Evolutionary conservation across 2,888 invertebrate genomes (phyloP), one percentile per base, ranked within the genome.

Genomic region (Ennomos quercinarius): DNA sequence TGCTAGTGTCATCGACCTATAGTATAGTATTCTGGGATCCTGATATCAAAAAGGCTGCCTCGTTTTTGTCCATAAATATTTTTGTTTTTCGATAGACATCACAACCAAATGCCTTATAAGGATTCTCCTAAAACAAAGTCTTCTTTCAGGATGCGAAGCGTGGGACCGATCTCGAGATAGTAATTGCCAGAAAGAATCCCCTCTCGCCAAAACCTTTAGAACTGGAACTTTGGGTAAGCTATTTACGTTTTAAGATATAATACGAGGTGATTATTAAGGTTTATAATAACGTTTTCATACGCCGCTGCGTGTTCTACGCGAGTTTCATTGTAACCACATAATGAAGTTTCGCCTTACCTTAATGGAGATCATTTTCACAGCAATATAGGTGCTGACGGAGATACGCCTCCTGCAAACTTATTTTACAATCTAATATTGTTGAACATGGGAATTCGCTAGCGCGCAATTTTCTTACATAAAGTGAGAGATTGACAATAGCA

Each of bases 91-190:
- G 52, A 57, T 61, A 45, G 44, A n/a, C 36, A 48, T 49, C 49
- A 40, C 36, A n/a, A n/a, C n/a, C 40, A 12, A 38, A 44, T 48
- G 37, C 61, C 62, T 56, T 64, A 54, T 39, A 63, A 55, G 63
- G 55, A 57, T 45, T 17, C 39, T 45, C 38, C 41, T 61, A 58
- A 64, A 64, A 60, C 48, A 58, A n/a, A 67, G 74, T 67, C 66
- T 60, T 69, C 74, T 89, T 87, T 61, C 87, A 96, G 96, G 95
- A 96, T 79, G 94, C 96, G 38, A 95, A 95, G 82, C 94, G 95
- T 65, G 97, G 97, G 57, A 95, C 95, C 8, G 97, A 97, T 86
- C 88, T 98, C 73, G 97, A 97, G 83, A 96, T 96, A 78, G 94
- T 97, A 59, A 94, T 96, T 66, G 96, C 96, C 8, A 94, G 95